Conservation (phyloP, 2,888 invertebrate species). For the Saturnia pavonia region DNA sequence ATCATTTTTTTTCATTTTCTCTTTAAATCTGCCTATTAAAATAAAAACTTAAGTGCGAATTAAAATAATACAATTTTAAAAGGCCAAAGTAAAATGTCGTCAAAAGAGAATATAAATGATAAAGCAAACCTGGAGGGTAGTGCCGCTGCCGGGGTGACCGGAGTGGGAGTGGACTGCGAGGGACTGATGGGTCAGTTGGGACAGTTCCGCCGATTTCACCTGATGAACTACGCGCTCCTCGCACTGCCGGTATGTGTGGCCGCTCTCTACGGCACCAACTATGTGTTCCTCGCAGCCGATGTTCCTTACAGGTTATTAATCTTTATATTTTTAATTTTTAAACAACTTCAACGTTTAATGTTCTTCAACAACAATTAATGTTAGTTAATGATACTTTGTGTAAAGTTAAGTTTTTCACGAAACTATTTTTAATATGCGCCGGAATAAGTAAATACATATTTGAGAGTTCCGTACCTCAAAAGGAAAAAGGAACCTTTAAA, state of each 20-base stretch:
- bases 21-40: too few relatives aligned
- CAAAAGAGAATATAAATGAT: background rate
- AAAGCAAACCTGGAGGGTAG: slow-evolving; percentile 23
- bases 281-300: slow-evolving; percentile 67
- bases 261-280: slow-evolving; percentile 61
- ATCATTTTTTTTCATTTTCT: too few relatives aligned
- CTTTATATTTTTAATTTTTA: background rate
- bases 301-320: slow-evolving; percentile 62
- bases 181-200: slow-evolving; percentile 67
- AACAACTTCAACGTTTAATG: too few relatives aligned
- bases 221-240: slow-evolving; percentile 56
- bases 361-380: too few relatives aligned
- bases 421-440: too few relatives aligned
- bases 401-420: too few relatives aligned
- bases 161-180: slow-evolving; percentile 58
- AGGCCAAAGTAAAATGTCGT: background rate
- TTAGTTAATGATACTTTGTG: too few relatives aligned
- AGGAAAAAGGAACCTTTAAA: too few relatives aligned
- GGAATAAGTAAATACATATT: too few relatives aligned
- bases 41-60: background rate
- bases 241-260: slow-evolving; percentile 49
- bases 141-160: too few relatives aligned
- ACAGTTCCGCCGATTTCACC: slow-evolving; percentile 61
- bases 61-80: too few relatives aligned
- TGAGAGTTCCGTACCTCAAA: too few relatives aligned